Evolutionary conservation across 92 coral and sea anemone genomes (phyloP), one percentile per base, ranked within the genome.

Genomic region (Epizoanthus rinbou): DNA sequence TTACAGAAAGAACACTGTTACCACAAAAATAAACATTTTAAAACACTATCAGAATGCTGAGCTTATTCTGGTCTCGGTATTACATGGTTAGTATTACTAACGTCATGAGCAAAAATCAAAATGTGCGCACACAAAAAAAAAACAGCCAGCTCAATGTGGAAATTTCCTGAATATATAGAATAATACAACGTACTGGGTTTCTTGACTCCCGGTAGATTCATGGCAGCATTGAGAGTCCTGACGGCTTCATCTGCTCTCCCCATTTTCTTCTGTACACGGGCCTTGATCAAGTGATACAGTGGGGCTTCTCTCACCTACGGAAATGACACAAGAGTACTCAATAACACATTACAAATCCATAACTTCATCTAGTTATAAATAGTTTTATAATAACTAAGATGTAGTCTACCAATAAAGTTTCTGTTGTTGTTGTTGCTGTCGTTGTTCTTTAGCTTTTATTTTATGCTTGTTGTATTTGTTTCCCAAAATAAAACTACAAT

Each of bases 291-390:
- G 74, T 97, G 99, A 74, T 97, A 97, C 25, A 86, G 85, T 19
- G 99, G 99, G 35, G 95, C 94, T 31, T 97, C 95, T 74, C 99
- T 89, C 23, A 97, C 99, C 99, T 97, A 50, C n/a, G 24, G 63
- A 25, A 54, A 58, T 39, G 37, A 37, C 43, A 37, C 43, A 37
- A 37, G 5, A 37, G 6, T 37, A 37, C 43, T 37, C 43, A 3
- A 80, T 53, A 56, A 50, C 16, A 67, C 22, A 60, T 25, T 18
- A 5, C 50, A 3, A 78, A 14, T 6, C 37, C 0, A 33, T 5
- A 0, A 1, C 15, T 37, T 22, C 62, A 14, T 11, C 53, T 41
- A 16, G 22, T 41, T 8, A 52, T 9, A 13, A 6, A 0, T 47
- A 47, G 8, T 11, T 47, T 47, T 47, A 47, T 47, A 47, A 5